phyloP scores from a whole-genome alignment of 2,113 vertebrate genomes.

The Brachypteracias leptosomus region DNA sequence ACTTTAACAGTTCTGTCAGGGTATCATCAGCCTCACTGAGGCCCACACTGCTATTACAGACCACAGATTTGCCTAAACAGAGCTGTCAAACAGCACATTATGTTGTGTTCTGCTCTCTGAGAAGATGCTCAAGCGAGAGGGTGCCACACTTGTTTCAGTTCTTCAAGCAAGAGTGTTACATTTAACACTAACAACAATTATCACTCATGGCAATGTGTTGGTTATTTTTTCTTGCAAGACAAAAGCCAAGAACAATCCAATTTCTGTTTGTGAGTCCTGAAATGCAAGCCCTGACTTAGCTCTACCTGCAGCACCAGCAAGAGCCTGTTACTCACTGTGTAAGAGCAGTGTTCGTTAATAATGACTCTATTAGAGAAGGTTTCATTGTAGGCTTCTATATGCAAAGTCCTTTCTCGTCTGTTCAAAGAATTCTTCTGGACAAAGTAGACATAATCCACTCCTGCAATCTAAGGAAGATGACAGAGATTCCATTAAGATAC shows the following conservation, averaged over 20 bases:
- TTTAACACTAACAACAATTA: constrained; percentile 1
- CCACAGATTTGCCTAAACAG: not conserved
- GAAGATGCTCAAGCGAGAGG: not conserved
- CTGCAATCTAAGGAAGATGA: constrained; percentile 82
- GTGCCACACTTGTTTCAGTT: not conserved
- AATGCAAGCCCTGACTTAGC: not conserved
- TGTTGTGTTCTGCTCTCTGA: not conserved
- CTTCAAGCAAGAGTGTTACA: not conserved
- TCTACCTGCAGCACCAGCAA: not conserved
- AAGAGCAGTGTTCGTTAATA: constrained; percentile 92
- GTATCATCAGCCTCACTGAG: not conserved
- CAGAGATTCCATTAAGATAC: not conserved
- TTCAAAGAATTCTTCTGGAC: constrained; percentile 94
- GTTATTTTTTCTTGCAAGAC: not conserved
- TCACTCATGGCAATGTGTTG: not conserved
- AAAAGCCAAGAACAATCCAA: not conserved
- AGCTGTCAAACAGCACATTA: constrained; percentile 9
- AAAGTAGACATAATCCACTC: constrained; percentile 96
- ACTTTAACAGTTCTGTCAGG: constrained; percentile 24
- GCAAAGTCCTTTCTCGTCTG: constrained; percentile 88
- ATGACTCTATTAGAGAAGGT: constrained; percentile 94
- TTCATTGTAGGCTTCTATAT: constrained; percentile 95
- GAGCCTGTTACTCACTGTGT: constrained; percentile 82
- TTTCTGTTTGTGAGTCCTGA: not conserved
- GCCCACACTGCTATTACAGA: not conserved